Percentiles rank a stretch among this genome's conserved stretches.
phyloP scores from a whole-genome alignment of 2,888 invertebrate species.

The Zelleria hepariella region DNA sequence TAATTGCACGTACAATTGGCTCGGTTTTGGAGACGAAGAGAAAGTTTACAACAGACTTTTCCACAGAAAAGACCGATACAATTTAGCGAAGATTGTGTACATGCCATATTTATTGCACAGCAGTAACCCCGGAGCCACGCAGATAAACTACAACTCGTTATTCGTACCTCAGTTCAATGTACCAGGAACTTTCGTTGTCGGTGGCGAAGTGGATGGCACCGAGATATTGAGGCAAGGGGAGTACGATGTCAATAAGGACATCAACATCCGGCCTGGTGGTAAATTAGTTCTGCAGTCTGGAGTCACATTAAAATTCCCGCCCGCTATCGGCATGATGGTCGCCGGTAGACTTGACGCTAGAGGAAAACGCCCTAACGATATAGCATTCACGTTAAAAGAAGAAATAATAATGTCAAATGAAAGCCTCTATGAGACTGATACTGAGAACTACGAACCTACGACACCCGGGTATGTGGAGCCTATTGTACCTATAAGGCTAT shows the following conservation, averaged over 20 bases:
- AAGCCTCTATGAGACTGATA: constrained; percentile 74
- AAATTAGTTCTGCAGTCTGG: constrained; percentile 90
- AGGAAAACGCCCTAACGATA: constrained; percentile 84
- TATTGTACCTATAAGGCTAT: constrained; percentile 80
- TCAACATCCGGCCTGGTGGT: constrained; percentile 94
- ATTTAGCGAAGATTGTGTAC: constrained; percentile 92
- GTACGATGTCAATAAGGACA: constrained; percentile 93
- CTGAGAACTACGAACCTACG: constrained; percentile 72
- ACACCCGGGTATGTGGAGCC: constrained; percentile 74
- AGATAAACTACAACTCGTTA: constrained; percentile 81
- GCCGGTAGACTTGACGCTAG: constrained; percentile 91
- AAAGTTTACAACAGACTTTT: constrained; percentile 83
- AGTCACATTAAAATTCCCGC: constrained; percentile 90
- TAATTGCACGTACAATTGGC: constrained; percentile 96
- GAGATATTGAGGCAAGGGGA: constrained; percentile 86
- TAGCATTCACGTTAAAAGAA: constrained; percentile 83
- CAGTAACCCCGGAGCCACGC: constrained; percentile 89
- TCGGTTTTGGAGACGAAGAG: constrained; percentile 83
- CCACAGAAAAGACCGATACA: constrained; percentile 92
- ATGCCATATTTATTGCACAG: constrained; percentile 92
- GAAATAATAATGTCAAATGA: constrained; percentile 77
- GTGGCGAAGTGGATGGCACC: constrained; percentile 94
- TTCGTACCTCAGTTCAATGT: constrained; percentile 85
- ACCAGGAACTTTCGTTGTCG: constrained; percentile 79
- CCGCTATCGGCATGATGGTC: constrained; percentile 96